Evolutionary conservation across 2,113 vertebrate genomes (phyloP).

Genomic region (Crotalus viridis): DNA sequence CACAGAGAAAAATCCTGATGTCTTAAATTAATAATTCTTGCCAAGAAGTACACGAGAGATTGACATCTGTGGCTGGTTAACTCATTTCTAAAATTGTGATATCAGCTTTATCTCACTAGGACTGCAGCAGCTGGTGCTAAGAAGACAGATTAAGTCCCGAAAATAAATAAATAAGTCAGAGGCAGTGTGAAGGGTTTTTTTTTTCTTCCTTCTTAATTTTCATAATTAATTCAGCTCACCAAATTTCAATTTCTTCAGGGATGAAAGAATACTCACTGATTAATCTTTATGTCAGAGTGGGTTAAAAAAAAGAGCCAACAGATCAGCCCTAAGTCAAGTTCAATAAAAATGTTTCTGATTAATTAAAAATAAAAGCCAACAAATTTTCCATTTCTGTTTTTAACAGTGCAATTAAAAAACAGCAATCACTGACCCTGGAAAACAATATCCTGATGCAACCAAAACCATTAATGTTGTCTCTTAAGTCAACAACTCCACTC

Average conservation of each 20-base stretch:
- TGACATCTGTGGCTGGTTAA: not conserved
- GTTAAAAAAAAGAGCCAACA: not conserved
- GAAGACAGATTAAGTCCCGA: not conserved
- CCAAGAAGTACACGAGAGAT: not conserved
- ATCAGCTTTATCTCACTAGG: not conserved
- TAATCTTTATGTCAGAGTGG: not conserved
- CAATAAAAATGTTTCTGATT: slow-evolving; percentile 8
- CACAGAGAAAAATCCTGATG: not conserved
- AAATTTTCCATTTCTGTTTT: not conserved
- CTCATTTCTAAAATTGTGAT: not conserved
- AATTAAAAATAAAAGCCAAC: not conserved
- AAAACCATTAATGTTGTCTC: not conserved
- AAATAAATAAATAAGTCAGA: not conserved
- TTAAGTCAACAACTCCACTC: not conserved
- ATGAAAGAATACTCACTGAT: not conserved
- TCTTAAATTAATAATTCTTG: not conserved
- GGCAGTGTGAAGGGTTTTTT: not conserved
- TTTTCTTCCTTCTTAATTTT: not conserved
- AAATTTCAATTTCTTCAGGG: not conserved
- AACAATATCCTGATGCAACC: not conserved
- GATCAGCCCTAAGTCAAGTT: not conserved
- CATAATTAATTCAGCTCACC: not conserved
- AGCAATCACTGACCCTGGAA: not conserved
- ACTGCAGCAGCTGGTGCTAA: not conserved
- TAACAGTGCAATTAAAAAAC: slow-evolving; percentile 3